Conservation (phyloP, 2,888 invertebrate species). For the Yponomeuta malinellus region DNA sequence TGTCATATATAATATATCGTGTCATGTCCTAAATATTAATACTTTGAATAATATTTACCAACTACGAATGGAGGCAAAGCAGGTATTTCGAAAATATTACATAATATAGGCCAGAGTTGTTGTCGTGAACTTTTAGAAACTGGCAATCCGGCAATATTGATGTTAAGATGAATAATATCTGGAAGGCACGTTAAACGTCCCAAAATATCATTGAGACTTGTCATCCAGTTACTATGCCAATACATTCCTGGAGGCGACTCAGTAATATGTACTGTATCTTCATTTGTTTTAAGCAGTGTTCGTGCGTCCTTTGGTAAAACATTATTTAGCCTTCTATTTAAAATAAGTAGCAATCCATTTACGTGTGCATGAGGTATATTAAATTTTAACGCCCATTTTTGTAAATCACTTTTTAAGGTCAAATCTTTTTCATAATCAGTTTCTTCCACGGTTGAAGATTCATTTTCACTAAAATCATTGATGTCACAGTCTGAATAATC, state of each 20-base stretch:
- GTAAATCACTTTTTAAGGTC: too few relatives aligned
- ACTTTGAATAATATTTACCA: too few relatives aligned
- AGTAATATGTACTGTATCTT: background rate
- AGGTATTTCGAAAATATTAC: background rate
- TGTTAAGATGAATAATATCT: background rate
- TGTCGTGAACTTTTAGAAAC: background rate
- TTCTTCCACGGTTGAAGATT: too few relatives aligned
- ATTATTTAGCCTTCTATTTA: background rate
- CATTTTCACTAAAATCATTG: too few relatives aligned
- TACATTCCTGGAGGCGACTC: conserved; percentile 15
- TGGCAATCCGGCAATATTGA: conserved; percentile 10
- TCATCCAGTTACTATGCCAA: conserved; percentile 17
- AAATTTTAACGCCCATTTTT: conserved; percentile 4
- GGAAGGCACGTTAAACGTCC: background rate
- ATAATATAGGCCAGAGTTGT: conserved; percentile 11
- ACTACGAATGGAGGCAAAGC: too few relatives aligned
- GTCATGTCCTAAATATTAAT: too few relatives aligned
- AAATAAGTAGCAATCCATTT: background rate
- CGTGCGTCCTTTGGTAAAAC: conserved; percentile 10
- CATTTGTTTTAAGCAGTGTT: conserved; percentile 11
- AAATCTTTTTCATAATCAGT: too few relatives aligned
- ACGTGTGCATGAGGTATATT: conserved; percentile 5
- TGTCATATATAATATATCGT: too few relatives aligned
- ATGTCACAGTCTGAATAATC: too few relatives aligned
- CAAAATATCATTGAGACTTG: background rate